These are phyloP conservation scores for Arctia plantaginis DNA, from an alignment of 2,888 invertebrate genomes.

Conservation along the genomic window DNA sequence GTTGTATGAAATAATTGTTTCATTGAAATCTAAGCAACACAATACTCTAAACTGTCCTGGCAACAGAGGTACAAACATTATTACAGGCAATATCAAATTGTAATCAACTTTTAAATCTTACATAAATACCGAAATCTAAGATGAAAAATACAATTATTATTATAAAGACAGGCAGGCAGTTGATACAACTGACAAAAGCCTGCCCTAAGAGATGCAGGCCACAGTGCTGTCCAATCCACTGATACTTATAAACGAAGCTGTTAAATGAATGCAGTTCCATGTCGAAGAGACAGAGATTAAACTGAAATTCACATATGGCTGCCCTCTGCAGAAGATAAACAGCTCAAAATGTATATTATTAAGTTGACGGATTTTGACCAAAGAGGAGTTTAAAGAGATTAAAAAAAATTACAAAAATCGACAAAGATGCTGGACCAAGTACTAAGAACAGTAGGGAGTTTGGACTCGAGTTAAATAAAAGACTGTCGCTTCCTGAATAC, in stretches of 20 bases:
- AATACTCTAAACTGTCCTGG: background rate
- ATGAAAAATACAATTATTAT: no score
- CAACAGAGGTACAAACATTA: conserved; percentile 11
- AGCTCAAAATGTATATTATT: conserved; percentile 88
- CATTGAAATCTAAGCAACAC: conserved; percentile 5
- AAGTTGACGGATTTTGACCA: conserved; percentile 77
- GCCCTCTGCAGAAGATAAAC: conserved; percentile 81
- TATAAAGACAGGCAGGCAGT: no score
- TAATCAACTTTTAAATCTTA: no score
- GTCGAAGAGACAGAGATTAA: conserved; percentile 59
- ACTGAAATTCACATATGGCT: conserved; percentile 79
- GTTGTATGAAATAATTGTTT: conserved; percentile 54
- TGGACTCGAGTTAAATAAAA: conserved; percentile 60
- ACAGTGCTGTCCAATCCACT: conserved; percentile 78
- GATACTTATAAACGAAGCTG: conserved; percentile 68
- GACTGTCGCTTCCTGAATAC: conserved; percentile 66
- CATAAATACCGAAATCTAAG: no score
- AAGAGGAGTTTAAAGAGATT: conserved; percentile 75
- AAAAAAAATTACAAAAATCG: no score
- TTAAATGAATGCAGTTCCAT: conserved; percentile 67
- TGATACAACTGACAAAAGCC: no score
- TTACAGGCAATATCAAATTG: background rate
- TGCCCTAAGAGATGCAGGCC: no score
- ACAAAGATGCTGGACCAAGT: conserved; percentile 48
- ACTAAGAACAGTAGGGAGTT: conserved; percentile 51